A percentile compares a stretch with the other conserved stretches of the same genome.
Conservation (phyloP, 2,797 vertebrate species). For the Okamejei kenojei region DNA sequence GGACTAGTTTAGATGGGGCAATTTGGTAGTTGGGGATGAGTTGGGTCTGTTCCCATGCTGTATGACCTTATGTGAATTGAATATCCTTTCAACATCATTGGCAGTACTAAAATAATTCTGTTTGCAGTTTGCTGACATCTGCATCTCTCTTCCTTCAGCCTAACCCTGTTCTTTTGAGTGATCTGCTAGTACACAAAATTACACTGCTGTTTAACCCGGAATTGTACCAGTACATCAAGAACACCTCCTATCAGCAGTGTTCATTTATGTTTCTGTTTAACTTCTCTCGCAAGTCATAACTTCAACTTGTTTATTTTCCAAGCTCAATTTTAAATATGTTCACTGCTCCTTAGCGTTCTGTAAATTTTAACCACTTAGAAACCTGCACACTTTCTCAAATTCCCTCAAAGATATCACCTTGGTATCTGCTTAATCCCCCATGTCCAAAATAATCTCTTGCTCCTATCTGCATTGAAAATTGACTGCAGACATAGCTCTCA, state of each 20-base stretch:
- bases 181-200: background rate
- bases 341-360: background rate
- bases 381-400: background rate
- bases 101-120: background rate
- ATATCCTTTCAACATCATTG: background rate
- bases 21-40: too few relatives aligned
- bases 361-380: background rate
- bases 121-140: background rate
- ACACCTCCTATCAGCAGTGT: background rate
- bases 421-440: background rate
- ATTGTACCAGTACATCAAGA: background rate
- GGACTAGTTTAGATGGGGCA: too few relatives aligned
- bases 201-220: background rate
- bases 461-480: background rate
- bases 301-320: background rate
- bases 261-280: background rate
- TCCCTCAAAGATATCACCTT: background rate
- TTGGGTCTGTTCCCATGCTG: too few relatives aligned
- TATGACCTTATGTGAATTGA: background rate
- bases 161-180: background rate
- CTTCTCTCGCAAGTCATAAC: background rate
- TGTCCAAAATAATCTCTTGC: background rate
- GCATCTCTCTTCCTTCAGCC: background rate
- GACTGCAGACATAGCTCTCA: background rate
- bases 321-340: background rate